Evolutionary conservation across 2,113 vertebrate genomes (phyloP).

Genomic region (Desmodus rotundus): DNA sequence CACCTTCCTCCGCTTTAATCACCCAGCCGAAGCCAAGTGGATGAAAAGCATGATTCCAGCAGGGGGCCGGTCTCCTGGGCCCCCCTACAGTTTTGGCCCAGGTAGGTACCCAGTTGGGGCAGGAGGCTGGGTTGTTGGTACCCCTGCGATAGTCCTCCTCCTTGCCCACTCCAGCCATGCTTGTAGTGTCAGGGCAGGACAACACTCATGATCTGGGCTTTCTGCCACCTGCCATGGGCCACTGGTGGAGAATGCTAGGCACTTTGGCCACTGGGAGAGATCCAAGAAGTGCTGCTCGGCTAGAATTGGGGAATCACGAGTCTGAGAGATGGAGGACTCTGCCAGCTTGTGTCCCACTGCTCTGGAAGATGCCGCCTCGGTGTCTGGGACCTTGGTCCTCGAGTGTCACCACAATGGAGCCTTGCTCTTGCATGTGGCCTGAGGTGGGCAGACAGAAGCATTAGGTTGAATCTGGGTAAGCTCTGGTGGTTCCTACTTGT

Average conservation of each 20-base stretch:
- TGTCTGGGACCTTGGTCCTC: neutral
- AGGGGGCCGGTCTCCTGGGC: conserved; percentile 68
- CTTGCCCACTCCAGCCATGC: neutral
- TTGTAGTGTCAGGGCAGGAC: neutral
- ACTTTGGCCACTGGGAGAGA: neutral
- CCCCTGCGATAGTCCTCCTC: neutral
- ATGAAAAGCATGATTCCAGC: conserved; percentile 96
- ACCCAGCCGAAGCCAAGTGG: conserved; percentile 94
- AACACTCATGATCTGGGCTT: neutral
- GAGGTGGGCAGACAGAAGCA: neutral
- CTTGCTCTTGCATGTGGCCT: neutral
- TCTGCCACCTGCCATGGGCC: conserved; percentile 21
- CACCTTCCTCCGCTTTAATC: conserved; percentile 95
- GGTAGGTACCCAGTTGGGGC: conserved; percentile 77
- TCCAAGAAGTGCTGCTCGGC: neutral
- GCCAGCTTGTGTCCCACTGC: neutral
- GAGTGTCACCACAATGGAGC: neutral
- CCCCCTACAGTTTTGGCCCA: conserved; percentile 72
- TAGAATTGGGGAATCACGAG: neutral
- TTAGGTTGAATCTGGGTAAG: neutral
- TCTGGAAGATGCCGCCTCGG: neutral
- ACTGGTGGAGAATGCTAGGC: conserved; percentile 21
- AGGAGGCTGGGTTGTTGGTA: neutral
- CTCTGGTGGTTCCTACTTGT: neutral
- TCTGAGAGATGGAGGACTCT: neutral